A percentile compares a stretch with the other conserved stretches of the same genome.
Conservation (phyloP, 1,140 invertebrate species). For the Drosophila nasuta region DNA sequence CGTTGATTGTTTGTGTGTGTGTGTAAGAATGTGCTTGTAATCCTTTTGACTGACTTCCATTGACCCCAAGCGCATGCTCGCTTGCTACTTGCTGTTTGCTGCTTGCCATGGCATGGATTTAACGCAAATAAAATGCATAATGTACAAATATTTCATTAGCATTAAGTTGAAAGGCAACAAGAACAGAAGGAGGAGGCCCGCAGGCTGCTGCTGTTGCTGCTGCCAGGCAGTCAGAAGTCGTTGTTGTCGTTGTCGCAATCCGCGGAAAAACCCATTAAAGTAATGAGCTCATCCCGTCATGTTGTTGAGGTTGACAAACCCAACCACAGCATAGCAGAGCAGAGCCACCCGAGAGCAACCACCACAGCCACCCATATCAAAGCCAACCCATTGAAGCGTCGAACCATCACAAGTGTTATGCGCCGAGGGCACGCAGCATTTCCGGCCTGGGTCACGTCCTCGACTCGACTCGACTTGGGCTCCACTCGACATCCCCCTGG, state of each 20-base stretch:
- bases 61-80: constrained; percentile 23
- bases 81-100: too few species aligned
- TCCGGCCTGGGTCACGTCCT: constrained; percentile 55
- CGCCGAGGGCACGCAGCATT: constrained; percentile 65
- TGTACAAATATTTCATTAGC: constrained; percentile 50
- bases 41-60: constrained; percentile 26
- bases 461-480: constrained; percentile 1
- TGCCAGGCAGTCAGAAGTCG: constrained; percentile 11
- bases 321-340: constrained; percentile 18
- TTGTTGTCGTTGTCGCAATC: constrained; percentile 3
- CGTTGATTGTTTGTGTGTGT: constrained; percentile 25
- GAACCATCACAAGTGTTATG: constrained; percentile 60
- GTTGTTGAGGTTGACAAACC: constrained; percentile 69
- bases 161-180: constrained; percentile 42
- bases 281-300: constrained; percentile 77
- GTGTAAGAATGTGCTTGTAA: constrained; percentile 27
- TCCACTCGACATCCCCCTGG: background rate
- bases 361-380: background rate
- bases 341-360: background rate
- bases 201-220: constrained; percentile 4
- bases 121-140: constrained; percentile 51
- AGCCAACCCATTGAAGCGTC: constrained; percentile 1
- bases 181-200: constrained; percentile 41
- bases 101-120: constrained; percentile 45
- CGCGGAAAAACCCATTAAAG: constrained; percentile 67